Base-by-base conservation (phyloP, 2,113 vertebrate species). In the Caloenas nicobarica region DNA sequence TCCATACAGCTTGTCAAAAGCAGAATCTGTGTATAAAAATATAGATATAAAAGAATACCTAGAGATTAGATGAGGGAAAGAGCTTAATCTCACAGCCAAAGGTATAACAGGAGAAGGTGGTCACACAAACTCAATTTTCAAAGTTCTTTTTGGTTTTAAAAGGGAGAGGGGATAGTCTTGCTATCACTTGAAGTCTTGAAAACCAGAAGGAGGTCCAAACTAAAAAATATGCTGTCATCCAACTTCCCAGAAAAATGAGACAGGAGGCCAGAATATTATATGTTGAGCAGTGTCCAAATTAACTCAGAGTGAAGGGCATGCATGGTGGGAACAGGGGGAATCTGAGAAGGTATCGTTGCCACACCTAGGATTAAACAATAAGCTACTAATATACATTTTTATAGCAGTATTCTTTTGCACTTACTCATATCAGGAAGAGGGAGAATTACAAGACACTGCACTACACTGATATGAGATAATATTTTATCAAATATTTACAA, bases 401-500 rank as follows among this genome's bases (percentile, higher is more conserved):
- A 48, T 9, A 21, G 40, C 31, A 18, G 23, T 34, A 24, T 36
- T 86, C 15, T 86, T 95, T 82, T 33, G 7, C 31, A 33, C 48
- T 86, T 69, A 82, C 7, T 89, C 60, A 34, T 3, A 13, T 53
- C 25, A 36, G 54, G 62, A 91, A 86, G 44, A 83, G 13, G 13
- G 28, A 76, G 29, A 80, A 83, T 34, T 88, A 69, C 11, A 82
- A 60, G 61, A 72, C 26, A 18, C 13, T 69, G 9, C 42, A n/a
- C 28, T 74, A 66, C 33, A 29, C 33, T 71, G 34, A n/a, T 48
- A 80, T 0, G 11, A 76, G 31, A 92, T 26, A 62, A 13, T 71
- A 42, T 61, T 95, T 79, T 82, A 48, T 38, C 26, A n/a, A 61
- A 73, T 31, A 56, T 72, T 93, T 88, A 48, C 50, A 64, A 56